Base-by-base conservation (phyloP, 2,888 invertebrate genomes). In the Leptopilina syphax region DNA sequence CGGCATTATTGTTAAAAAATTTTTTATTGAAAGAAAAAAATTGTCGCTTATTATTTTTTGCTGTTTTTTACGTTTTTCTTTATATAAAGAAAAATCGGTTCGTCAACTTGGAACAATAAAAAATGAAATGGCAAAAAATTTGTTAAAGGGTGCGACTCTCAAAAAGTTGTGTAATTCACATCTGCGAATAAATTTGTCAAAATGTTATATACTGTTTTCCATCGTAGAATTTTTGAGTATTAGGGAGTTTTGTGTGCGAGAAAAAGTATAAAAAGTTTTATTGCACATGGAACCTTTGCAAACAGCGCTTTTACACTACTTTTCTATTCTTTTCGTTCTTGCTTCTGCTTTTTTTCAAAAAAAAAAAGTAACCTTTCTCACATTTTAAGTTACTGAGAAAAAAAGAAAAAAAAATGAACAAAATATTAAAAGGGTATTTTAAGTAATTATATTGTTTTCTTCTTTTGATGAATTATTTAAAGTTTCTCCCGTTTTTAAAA, bases 261-360 rank as follows among this genome's bases (percentile, higher is more conserved):
- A 50, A 50, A 63, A 63, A 24, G 63, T 63, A 9, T 63, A 63
- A 63, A 63, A 63, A 63, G 63, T 63, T 63, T 63, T 63, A 63
- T 63, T 63, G 18, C 63, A n/a, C 63, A 7, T 34, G 8, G 63
- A 63, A 63, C 18, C 8, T 24, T 63, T 63, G 63, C 63, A 63
- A 63, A 63, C 63, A 18, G 63, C 63, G 63, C 63, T 63, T 44
- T 24, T 24, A 63, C 63, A 63, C 63, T 63, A 63, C 63, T 63
- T 24, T 63, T 63, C 63, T 63, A 63, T 63, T 63, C 63, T 63
- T 63, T 24, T 63, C 63, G 9, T 63, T 18, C 63, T 63, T 63
- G 7, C 63, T 63, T n/a, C n/a, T 18, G 18, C 24, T 63, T 63
- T 24, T 63, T 63, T 63, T 63, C 63, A 63, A 24, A 63, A 63